Evolutionary conservation across 2,888 invertebrate genomes (phyloP).

Genomic region (Notodonta dromedarius): DNA sequence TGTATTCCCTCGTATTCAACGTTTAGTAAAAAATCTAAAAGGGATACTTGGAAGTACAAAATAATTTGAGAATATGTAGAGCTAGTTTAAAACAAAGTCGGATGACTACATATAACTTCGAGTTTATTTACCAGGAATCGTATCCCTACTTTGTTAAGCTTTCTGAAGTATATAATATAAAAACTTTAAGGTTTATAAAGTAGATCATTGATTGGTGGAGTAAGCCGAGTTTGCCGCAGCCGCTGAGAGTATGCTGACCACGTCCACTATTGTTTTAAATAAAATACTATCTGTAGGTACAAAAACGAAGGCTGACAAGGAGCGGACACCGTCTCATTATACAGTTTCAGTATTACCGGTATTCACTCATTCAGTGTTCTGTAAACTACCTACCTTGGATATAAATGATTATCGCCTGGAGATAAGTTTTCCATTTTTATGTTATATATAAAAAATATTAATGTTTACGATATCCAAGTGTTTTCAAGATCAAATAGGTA

Average conservation of each 20-base stretch:
- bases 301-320: slow-evolving; percentile 44
- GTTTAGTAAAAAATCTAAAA: too few relatives aligned
- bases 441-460: too few relatives aligned
- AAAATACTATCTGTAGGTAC: slow-evolving; percentile 54
- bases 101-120: background rate
- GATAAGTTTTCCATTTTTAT: too few relatives aligned
- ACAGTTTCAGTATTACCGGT: slow-evolving; percentile 27
- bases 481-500: too few relatives aligned
- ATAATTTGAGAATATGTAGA: too few relatives aligned
- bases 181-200: slow-evolving; percentile 23
- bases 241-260: slow-evolving; percentile 55
- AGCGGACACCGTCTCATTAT: slow-evolving; percentile 55
- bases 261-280: slow-evolving; percentile 72
- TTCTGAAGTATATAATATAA: slow-evolving; percentile 19
- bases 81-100: background rate
- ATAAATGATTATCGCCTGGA: too few relatives aligned
- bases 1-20: too few relatives aligned
- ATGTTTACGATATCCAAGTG: too few relatives aligned
- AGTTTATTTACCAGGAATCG: too few relatives aligned
- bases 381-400: background rate
- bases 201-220: slow-evolving; percentile 52
- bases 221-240: slow-evolving; percentile 37
- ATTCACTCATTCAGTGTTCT: slow-evolving; percentile 36
- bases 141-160: slow-evolving; percentile 1
- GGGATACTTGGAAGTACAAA: too few relatives aligned